Evolutionary conservation across 2,888 invertebrate genomes (phyloP), one percentile per base, ranked within the genome.

Genomic region (Epiblema foenella): DNA sequence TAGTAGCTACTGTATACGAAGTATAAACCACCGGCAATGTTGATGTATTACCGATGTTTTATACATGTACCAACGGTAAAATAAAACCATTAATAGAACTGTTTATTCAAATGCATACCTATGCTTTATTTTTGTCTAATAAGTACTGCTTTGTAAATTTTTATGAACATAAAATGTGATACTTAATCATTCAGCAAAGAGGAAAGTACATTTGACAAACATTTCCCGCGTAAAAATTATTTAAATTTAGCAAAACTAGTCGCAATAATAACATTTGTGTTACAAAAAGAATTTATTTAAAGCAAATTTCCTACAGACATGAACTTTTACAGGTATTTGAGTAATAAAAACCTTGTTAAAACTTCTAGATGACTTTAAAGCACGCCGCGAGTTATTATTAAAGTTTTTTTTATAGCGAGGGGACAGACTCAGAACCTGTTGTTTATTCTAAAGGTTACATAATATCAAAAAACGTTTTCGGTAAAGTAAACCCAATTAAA

Each of bases 261-360:
- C 24, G 15, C 42, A 39, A 59, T 46, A 65, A 64, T 15, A 33
- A 58, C 12, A 42, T 18, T 52, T 10, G 15, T 57, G 17, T 11
- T 20, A 7, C 17, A 59, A 20, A 33, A 33, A 62, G 15, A 62
- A 56, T 37, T 71, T 57, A 51, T 66, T 56, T 69, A 17, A 62
- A 67, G 67, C 49, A 65, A 69, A 52, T 49, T 56, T 62, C 66
- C 8, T 49, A 62, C 62, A 18, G 42, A 33, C 46, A 49, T 51
- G 39, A 69, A 69, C 60, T 71, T 67, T 51, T 37, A 54, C 46
- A 69, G 66, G 24, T 60, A 46, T n/a, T 66, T 33, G 66, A 0
- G 64, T 71, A 66, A 67, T 71, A 71, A 71, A 62, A 71, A 71
- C 51, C 71, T 67, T 62, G 62, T 71, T 67, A 67, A 57, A 71